phyloP scores from a whole-genome alignment of 2,797 vertebrate species.

The Cetoscarus ocellatus region DNA sequence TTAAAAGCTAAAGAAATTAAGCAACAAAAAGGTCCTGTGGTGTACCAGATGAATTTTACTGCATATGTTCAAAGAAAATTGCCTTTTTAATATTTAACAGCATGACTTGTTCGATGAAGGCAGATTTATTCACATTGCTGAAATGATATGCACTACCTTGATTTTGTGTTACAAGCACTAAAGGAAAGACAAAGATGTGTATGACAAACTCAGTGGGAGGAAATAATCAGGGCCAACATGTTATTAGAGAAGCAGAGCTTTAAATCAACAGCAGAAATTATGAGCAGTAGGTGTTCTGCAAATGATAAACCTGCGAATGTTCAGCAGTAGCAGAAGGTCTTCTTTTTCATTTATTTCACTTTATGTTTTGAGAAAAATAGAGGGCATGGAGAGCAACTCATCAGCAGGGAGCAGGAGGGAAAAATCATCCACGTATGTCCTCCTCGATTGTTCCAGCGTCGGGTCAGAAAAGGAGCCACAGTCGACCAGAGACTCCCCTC shows the following conservation, averaged over 20 bases:
- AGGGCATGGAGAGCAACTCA: background rate
- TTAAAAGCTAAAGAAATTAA: slow-evolving; percentile 5
- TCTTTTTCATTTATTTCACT: background rate
- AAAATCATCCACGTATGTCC: slow-evolving; percentile 24
- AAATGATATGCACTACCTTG: slow-evolving; percentile 25
- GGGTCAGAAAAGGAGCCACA: slow-evolving; percentile 22
- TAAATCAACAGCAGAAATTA: slow-evolving; percentile 36
- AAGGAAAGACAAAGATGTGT: slow-evolving; percentile 4
- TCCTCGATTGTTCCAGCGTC: slow-evolving; percentile 29
- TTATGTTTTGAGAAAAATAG: background rate
- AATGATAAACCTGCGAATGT: slow-evolving; percentile 6
- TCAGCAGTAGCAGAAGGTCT: background rate
- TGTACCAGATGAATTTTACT: slow-evolving; percentile 10
- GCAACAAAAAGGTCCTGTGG: slow-evolving; percentile 18
- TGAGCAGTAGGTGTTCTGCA: slow-evolving; percentile 30
- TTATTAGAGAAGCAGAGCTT: slow-evolving; percentile 2
- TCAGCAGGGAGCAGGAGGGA: slow-evolving; percentile 8
- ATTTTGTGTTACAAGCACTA: slow-evolving; percentile 23
- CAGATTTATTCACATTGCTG: slow-evolving; percentile 32
- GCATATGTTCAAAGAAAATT: slow-evolving; percentile 11
- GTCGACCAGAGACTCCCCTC: slow-evolving; percentile 31
- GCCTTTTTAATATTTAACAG: slow-evolving; percentile 21
- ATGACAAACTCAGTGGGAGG: slow-evolving; percentile 30
- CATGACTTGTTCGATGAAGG: slow-evolving; percentile 22
- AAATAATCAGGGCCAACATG: slow-evolving; percentile 45